A percentile compares a stretch with the other conserved stretches of the same genome.
Evolutionary conservation across 2,113 vertebrate species (phyloP).

Genomic region (Eptesicus fuscus): DNA sequence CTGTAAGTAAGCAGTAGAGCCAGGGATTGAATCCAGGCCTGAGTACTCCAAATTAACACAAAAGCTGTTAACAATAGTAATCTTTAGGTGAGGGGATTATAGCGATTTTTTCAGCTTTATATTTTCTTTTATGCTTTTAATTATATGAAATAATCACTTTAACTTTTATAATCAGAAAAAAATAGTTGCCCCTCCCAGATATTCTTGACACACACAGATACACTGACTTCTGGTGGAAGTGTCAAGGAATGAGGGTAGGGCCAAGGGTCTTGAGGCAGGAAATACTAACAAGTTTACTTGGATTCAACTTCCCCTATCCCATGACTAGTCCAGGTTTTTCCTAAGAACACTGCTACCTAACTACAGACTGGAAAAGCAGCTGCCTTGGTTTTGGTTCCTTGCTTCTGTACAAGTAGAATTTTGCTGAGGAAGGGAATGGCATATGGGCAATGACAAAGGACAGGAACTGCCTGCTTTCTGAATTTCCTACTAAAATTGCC

Average conservation of each 20-base stretch:
- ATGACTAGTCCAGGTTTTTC: not conserved
- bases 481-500: constrained; percentile 18
- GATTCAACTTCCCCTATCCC: not conserved
- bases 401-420: constrained; percentile 3
- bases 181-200: not conserved
- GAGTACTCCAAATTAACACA: not conserved
- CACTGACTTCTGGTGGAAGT: not conserved
- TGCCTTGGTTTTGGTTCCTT: not conserved
- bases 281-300: not conserved
- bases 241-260: not conserved
- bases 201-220: not conserved
- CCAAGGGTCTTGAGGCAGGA: not conserved
- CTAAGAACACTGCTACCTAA: not conserved
- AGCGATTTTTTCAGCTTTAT: constrained; percentile 9
- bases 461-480: not conserved
- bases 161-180: constrained; percentile 13
- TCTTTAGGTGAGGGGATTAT: not conserved
- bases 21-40: not conserved
- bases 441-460: not conserved
- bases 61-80: not conserved
- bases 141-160: not conserved
- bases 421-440: not conserved
- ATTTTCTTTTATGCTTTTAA: not conserved
- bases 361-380: not conserved
- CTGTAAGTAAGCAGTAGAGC: not conserved